Evolutionary conservation across 2,888 invertebrate genomes (phyloP).

Genomic region (Tenthredo notha): DNA sequence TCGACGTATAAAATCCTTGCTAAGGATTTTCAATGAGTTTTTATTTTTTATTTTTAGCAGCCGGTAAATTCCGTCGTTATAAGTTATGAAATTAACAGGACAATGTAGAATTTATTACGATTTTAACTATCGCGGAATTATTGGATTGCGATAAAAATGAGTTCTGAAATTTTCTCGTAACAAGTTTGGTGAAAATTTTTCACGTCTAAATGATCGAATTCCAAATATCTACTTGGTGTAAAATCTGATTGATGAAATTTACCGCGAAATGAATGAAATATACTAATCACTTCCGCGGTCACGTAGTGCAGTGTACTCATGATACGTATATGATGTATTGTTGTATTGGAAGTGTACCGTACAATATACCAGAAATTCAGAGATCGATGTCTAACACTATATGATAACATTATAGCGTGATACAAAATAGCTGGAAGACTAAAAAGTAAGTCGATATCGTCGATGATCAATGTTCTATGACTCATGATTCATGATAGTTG

Average conservation of each 20-base stretch:
- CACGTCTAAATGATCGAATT: neutral
- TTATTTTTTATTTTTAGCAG: neutral
- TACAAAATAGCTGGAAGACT: slow-evolving; percentile 3
- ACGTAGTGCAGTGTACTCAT: neutral
- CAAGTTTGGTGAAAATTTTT: neutral
- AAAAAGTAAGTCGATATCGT: slow-evolving; percentile 7
- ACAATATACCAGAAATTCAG: neutral
- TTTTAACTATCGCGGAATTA: neutral
- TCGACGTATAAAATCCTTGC: slow-evolving; percentile 7
- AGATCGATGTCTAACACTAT: neutral
- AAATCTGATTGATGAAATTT: neutral
- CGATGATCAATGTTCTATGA: slow-evolving; percentile 21
- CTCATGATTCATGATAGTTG: slow-evolving; percentile 15
- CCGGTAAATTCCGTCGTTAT: neutral
- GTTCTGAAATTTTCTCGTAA: neutral
- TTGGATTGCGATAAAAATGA: neutral
- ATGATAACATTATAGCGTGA: neutral
- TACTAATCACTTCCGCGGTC: neutral
- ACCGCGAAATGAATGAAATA: neutral
- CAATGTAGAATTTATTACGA: neutral
- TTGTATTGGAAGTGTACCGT: neutral
- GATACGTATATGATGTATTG: neutral
- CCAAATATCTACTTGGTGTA: neutral
- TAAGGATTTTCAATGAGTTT: neutral
- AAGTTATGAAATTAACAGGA: neutral